Base-by-base conservation (phyloP, 2,797 vertebrate genomes). In the Labroides dimidiatus region DNA sequence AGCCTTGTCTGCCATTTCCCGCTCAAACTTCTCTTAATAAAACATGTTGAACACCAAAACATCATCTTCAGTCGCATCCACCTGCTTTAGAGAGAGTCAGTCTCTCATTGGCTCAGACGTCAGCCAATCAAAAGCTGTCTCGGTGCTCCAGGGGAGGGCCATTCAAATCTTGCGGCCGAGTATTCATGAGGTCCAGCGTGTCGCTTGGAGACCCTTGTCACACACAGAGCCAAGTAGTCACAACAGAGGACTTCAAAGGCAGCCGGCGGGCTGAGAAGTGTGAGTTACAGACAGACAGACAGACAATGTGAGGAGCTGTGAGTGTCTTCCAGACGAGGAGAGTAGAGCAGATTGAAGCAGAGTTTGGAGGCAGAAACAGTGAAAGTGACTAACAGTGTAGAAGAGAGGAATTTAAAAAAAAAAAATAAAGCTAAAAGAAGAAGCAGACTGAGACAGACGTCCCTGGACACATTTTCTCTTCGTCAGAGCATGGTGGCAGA, bases 401-500 rank as follows among this genome's bases (percentile, higher is more conserved):
- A 60, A 14, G 16, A 39, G 43, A 64, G 50, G 39, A 10, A 43
- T 16, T 33, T 11, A 16, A 24, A 30, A 30, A 21, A 20, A 44
- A 0, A n/a, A n/a, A n/a, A n/a, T n/a, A n/a, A n/a, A 21, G 49
- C 24, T 51, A 63, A 37, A 33, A 53, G 52, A 23, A 41, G 48
- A 45, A 19, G 16, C 23, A 64, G 55, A n/a, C 4, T 45, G 55
- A 59, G 51, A 33, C 43, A 60, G 56, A 50, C 48, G 2, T 64
- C 41, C 45, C 36, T 2, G 39, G 52, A 69, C 42, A 24, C 27
- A 20, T 62, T 61, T 65, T 71, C 54, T 73, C 24, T 16, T 69
- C 48, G 49, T 44, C 61, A 36, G 89, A 89, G 81, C 69, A 92
- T 92, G 92, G 75, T 90, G 75, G 67, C 79, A 86, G 71, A 70